These are phyloP conservation scores for Abrostola tripartita DNA, from an alignment of 2,888 invertebrate genomes.

Conservation along the genomic window DNA sequence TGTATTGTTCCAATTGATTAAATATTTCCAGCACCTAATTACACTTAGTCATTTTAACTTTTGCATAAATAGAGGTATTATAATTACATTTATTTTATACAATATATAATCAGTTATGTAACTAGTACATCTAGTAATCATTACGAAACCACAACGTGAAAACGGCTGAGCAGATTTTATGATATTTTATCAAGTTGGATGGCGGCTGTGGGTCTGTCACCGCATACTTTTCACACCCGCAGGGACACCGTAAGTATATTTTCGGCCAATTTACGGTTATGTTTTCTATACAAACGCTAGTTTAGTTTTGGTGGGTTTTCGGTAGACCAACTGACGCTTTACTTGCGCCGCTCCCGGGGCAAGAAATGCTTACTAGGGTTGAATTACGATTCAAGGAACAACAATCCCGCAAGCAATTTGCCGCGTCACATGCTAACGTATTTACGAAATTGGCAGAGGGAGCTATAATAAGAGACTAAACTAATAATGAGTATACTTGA, in stretches of 20 bases:
- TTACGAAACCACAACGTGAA: background rate
- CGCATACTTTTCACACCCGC: conserved; percentile 4
- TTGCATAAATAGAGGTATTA: too few species aligned
- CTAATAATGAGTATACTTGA: conserved; percentile 46
- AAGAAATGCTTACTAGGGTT: background rate
- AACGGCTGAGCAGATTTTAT: conserved; percentile 14
- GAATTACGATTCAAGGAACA: background rate
- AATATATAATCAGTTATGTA: too few species aligned
- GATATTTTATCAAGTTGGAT: conserved; percentile 17
- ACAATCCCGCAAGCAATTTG: conserved; percentile 25
- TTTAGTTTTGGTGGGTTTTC: conserved; percentile 19
- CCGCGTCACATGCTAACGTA: conserved; percentile 14
- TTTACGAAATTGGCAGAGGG: conserved; percentile 23
- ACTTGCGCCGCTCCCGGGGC: background rate
- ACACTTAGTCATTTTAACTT: too few species aligned
- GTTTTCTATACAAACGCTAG: conserved; percentile 23
- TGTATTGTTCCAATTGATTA: too few species aligned
- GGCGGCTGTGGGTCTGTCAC: background rate
- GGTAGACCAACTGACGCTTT: background rate
- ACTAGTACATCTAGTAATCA: too few species aligned
- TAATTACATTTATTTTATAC: too few species aligned
- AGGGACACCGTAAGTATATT: conserved; percentile 24
- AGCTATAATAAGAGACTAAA: conserved; percentile 25
- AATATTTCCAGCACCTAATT: too few species aligned
- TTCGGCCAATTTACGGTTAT: conserved; percentile 20